Evolutionary conservation across 2,113 vertebrate genomes (phyloP).

Genomic region (Podarcis muralis): DNA sequence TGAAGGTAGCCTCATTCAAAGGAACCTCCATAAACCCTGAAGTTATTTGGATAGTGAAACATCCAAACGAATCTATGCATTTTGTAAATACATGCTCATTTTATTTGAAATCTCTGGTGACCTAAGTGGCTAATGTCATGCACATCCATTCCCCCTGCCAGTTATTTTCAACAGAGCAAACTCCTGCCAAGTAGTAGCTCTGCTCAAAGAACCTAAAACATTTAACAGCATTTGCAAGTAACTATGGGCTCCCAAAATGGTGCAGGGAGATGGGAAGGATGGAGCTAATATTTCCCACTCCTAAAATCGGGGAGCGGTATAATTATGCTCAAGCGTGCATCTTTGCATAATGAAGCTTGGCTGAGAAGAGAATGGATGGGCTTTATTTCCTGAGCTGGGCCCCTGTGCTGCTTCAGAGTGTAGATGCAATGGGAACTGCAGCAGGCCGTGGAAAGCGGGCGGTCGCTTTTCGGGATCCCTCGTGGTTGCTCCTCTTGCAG

Average conservation of each 20-base stretch:
- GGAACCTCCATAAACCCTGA: not conserved
- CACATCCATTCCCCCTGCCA: too few relatives aligned
- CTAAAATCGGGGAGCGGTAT: not conserved
- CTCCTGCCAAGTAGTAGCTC: not conserved
- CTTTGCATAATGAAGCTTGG: not conserved
- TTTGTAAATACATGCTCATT: not conserved
- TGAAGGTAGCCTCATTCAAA: not conserved
- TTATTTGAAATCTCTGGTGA: not conserved
- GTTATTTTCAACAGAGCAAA: not conserved
- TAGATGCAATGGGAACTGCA: slow-evolving; percentile 9
- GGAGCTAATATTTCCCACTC: not conserved
- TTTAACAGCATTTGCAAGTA: not conserved
- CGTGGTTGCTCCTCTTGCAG: slow-evolving; percentile 19
- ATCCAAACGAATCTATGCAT: not conserved
- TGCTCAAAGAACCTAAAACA: not conserved
- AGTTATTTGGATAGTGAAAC: not conserved
- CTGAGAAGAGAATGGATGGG: slow-evolving; percentile 29
- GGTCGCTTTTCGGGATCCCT: not conserved
- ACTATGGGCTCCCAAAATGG: not conserved
- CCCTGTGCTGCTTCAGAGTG: not conserved
- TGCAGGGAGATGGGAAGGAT: not conserved
- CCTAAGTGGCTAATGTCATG: not conserved
- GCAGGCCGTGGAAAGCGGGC: slow-evolving; percentile 16
- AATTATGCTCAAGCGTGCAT: not conserved
- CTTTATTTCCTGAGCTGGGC: slow-evolving; percentile 57